Percentiles rank a stretch among this genome's conserved stretches.
Evolutionary conservation across 2,888 invertebrate genomes (phyloP).

Genomic region (Agonopterix subpropinquella): DNA sequence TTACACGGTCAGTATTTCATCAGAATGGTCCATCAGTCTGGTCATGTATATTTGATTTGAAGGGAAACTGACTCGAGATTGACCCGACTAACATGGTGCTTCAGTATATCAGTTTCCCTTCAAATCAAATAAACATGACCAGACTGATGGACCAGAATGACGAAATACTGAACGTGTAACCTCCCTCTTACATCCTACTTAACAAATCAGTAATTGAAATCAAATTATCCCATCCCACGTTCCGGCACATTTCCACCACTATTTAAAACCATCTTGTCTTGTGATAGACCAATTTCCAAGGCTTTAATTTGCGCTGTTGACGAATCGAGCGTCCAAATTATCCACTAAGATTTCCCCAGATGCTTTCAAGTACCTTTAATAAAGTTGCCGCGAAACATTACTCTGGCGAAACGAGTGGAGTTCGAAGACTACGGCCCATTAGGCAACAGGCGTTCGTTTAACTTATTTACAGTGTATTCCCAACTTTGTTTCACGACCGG

Average conservation of each 20-base stretch:
- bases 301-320: conserved; percentile 7
- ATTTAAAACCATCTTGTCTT: not conserved
- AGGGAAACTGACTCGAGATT: no score
- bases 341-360: conserved; percentile 16
- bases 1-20: no score
- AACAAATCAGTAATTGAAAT: not conserved
- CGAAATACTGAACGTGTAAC: no score
- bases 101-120: no score
- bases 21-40: no score
- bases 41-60: no score
- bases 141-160: no score
- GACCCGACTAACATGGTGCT: no score
- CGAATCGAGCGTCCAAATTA: conserved; percentile 8
- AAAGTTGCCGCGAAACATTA: conserved; percentile 22
- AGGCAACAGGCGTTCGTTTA: conserved; percentile 44
- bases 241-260: not conserved
- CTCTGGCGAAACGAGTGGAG: conserved; percentile 9
- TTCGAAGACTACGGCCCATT: conserved; percentile 45
- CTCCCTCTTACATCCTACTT: not conserved
- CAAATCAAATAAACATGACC: no score
- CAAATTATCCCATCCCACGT: not conserved
- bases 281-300: not conserved
- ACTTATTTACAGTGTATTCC: conserved; percentile 47
- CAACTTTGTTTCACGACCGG: conserved; percentile 29
- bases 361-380: conserved; percentile 27